Evolutionary conservation across 2,888 invertebrate genomes (phyloP), one percentile per base, ranked within the genome.

Genomic region (Bedellia somnulentella): DNA sequence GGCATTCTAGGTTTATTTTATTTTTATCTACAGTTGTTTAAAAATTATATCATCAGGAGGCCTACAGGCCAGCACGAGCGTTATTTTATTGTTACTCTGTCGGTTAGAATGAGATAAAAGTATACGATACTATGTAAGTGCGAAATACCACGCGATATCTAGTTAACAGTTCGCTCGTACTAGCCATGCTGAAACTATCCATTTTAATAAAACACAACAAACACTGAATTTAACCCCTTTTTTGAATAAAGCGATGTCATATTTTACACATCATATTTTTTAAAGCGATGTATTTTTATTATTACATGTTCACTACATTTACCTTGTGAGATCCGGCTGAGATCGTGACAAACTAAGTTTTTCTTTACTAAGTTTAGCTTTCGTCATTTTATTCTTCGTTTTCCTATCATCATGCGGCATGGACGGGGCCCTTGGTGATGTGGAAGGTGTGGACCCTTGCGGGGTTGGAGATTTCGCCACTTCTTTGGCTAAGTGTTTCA

Each of bases 401-500:
- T 63, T 58, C 24, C 58, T 24, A 13, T 45, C 43, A 9, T 55
- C 50, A 5, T 49, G 53, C 18, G 27, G 15, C 14, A 30, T 24
- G 12, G 47, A 34, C 35, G 52, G 43, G 2, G 56, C 49, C 34
- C 57, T 63, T 4, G 63, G 64, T 2, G 61, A 58, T 2, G 62
- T 52, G 15, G 66, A 63, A 1, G 70, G 66, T 1, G 67, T 57
- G 22, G 55, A 49, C 1, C 57, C 61, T 25, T 57, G 60, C 2
- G 67, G 63, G 2, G 58, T 52, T n/a, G 73, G 73, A 3, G 70
- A 67, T 43, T 63, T 62, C 1, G 71, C 67, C 32, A 87, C 87
- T 64, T 90, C 89, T 64, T 89, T 89, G 11, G 90, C 89, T 35
- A 91, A 73, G 60, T 90, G 90, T 57, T 90, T 90, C 44, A 90